Evolutionary conservation across 1,140 invertebrate genomes (phyloP), one percentile per base, ranked within the genome.

Genomic region (Yoshiicerus persimilis): DNA sequence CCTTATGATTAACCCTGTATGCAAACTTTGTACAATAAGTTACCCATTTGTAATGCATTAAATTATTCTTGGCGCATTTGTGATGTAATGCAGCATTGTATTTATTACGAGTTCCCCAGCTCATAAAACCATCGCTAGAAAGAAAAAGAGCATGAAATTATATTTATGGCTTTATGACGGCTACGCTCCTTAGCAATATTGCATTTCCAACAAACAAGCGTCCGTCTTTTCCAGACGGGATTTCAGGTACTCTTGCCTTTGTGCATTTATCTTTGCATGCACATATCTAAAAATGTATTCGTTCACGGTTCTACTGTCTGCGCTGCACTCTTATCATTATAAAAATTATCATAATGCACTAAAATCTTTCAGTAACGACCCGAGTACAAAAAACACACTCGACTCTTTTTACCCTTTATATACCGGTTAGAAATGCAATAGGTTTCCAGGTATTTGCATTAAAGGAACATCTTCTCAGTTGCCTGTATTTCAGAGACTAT

Each of bases 121-220:
- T 36, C 75, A 80, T 80, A 80, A 80, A 80, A 80, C 30, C 32
- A 30, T 80, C 75, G 38, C 75, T 80, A 38, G 27, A 80, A 80
- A 80, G 75, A 80, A 80, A 80, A 80, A 32, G 75, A 80, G 75
- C 75, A 36, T 80, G 75, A 80, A 80, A 80, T 80, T 80, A 80
- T 80, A 80, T 80, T 70, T 80, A 80, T 80, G 75, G 32, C 75
- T 34, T 34, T 80, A 80, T 38, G 75, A 36, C 75, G 75, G 75
- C 75, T 80, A 80, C 30, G 75, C 30, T 80, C 75, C 34, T 80
- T 80, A 80, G 38, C 32, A 25, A 70, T 70, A 70, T 70, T 27
- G 66, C 66, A 70, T 70, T 70, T 27, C 66, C 66, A 27, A 70
- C 66, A 70, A 70, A 70, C 66, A 70, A 16, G 30, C 66, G 66